These are phyloP conservation scores for Grammomys dolichurus DNA, from an alignment of 2,113 vertebrate species.

Conservation along the genomic window DNA sequence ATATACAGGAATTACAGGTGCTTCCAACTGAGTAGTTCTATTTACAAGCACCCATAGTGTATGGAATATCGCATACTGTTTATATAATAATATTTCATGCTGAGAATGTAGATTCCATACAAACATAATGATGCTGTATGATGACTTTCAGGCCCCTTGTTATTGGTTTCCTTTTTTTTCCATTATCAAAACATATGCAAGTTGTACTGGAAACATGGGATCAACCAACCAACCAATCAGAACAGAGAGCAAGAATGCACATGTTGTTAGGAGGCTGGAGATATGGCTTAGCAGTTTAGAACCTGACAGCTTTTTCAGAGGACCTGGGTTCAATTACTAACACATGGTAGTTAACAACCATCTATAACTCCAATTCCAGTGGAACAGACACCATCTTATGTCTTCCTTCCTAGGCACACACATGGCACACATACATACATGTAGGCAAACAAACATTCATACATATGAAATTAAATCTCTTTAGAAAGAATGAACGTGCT, in stretches of 20 bases:
- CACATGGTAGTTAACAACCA: neutral
- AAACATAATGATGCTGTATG: neutral
- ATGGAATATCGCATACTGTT: neutral
- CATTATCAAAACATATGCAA: neutral
- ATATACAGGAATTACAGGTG: neutral
- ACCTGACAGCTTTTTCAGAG: neutral
- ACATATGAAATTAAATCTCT: neutral
- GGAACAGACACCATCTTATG: neutral
- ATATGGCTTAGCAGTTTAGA: neutral
- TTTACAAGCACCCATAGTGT: neutral
- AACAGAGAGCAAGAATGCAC: neutral
- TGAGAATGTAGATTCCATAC: neutral
- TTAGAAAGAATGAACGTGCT: neutral
- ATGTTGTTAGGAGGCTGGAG: neutral
- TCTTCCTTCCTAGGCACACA: neutral
- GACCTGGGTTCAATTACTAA: neutral
- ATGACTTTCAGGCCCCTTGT: neutral
- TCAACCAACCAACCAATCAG: neutral
- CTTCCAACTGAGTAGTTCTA: neutral
- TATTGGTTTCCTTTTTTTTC: neutral
- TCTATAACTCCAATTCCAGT: neutral
- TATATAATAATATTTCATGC: neutral
- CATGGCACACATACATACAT: neutral
- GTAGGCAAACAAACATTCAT: neutral
- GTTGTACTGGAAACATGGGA: neutral